Base-by-base conservation (phyloP, 2,113 vertebrate genomes). In the Ameiurus melas region DNA sequence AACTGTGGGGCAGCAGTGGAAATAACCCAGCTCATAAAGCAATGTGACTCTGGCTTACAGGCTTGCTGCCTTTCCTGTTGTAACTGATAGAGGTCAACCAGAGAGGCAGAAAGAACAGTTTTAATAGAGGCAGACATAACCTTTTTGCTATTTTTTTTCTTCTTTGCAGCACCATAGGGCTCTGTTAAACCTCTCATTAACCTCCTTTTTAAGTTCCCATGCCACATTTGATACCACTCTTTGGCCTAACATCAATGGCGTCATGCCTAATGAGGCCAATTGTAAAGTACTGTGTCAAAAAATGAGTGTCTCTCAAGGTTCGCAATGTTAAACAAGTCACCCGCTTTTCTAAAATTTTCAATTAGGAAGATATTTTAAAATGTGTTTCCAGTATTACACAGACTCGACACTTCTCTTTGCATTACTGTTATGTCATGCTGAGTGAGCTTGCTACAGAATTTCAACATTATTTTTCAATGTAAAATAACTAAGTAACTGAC, bases 21-120 rank as follows among this genome's bases (percentile, higher is more conserved):
- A 94, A 95, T 94, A 96, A 95, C 94, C 91, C 92, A 89, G 90
- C 93, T 94, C 94, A 94, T 95, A 94, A 94, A 94, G 91, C 91
- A 86, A 91, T 88, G 91, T 85, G 90, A 92, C 91, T 86, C 92
- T 92, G 92, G 90, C 93, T 93, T 93, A 94, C 92, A 91, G 93
- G 90, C 91, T 92, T 92, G 77, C 91, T 93, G 91, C 92, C 93
- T 94, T 95, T 96, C 94, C 94, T 95, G 94, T 93, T 93, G 92
- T 91, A 94, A 93, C 93, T 87, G 83, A 92, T 93, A 93, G 91
- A 94, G 89, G 90, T 90, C 91, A 90, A 91, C 88, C 91, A 85
- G 66, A 94, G 51, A 93, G 79, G 89, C 91, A 92, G 87, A 92
- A 93, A 92, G 90, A 92, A 87, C 87, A 79, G 57, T n/a, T 88